Conservation (phyloP, 2,797 vertebrate species). For the Phoebastria nigripes region DNA sequence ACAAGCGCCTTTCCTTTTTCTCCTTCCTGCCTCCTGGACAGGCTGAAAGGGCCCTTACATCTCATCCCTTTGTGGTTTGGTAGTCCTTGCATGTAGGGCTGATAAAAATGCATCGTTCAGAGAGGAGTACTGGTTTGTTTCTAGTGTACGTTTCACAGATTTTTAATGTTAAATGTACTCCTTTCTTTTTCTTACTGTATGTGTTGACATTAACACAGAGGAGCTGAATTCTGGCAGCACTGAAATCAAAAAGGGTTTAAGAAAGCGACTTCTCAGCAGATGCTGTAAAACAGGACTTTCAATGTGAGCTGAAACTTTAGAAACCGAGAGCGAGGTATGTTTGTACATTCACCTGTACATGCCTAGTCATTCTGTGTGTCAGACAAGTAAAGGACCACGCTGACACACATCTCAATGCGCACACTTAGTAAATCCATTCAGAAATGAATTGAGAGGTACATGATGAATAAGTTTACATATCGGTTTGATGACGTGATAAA, state of each 20-base stretch:
- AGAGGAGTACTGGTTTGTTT: not conserved
- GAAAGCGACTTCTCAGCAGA: not conserved
- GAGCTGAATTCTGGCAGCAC: not conserved
- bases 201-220: not conserved
- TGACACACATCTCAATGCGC: not conserved
- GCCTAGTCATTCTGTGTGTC: fast-evolving
- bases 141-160: not conserved
- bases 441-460: not conserved
- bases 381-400: not conserved
- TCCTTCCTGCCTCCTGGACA: not conserved
- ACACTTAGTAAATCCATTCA: not conserved
- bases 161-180: not conserved
- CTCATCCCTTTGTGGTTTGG: not conserved
- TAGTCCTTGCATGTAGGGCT: not conserved
- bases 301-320: not conserved
- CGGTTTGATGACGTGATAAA: not conserved
- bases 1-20: not conserved
- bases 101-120: not conserved
- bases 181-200: not conserved
- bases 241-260: not conserved
- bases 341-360: not conserved
- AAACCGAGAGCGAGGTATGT: not conserved
- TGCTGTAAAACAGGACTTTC: not conserved
- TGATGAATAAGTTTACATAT: not conserved
- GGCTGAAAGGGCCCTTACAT: not conserved